Conservation (phyloP, 64 coral and sea anemone genomes). For the Acropora tenuis region DNA sequence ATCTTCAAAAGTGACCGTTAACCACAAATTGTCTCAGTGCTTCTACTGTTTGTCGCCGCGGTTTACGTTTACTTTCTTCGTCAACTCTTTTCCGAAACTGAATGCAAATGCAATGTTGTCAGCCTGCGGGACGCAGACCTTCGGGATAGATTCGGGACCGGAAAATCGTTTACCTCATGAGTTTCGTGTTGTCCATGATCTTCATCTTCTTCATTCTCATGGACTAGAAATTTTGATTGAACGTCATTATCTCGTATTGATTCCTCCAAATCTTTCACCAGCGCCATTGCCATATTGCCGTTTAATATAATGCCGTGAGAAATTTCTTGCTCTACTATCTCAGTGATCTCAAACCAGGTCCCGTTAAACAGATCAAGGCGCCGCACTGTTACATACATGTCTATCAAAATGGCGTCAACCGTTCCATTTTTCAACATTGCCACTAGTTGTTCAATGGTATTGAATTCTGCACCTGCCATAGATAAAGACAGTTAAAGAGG, state of each 20-base stretch:
- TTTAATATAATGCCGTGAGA: slow-evolving; percentile 16
- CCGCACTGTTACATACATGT: neutral
- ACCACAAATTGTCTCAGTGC: no score
- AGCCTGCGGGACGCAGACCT: no score
- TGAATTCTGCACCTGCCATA: neutral
- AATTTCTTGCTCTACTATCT: slow-evolving; percentile 4
- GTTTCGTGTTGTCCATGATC: neutral
- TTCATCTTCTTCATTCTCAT: neutral
- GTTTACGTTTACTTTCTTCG: no score
- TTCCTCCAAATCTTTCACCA: slow-evolving; percentile 3
- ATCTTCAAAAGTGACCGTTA: no score
- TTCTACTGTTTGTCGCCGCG: no score
- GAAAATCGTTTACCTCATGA: neutral
- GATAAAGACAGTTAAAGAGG: neutral
- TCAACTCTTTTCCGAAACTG: no score
- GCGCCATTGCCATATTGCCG: neutral
- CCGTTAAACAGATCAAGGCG: slow-evolving; percentile 30
- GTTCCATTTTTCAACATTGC: neutral
- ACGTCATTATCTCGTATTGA: slow-evolving; percentile 7
- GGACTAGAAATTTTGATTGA: slow-evolving; percentile 4
- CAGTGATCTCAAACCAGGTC: neutral
- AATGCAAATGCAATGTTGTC: no score
- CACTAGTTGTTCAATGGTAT: neutral
- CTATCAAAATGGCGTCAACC: slow-evolving; percentile 20
- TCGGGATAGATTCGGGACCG: neutral